Percentiles rank a stretch among this genome's conserved stretches.
Evolutionary conservation across 2,888 invertebrate genomes (phyloP).

Genomic region (Acheta domesticus): DNA sequence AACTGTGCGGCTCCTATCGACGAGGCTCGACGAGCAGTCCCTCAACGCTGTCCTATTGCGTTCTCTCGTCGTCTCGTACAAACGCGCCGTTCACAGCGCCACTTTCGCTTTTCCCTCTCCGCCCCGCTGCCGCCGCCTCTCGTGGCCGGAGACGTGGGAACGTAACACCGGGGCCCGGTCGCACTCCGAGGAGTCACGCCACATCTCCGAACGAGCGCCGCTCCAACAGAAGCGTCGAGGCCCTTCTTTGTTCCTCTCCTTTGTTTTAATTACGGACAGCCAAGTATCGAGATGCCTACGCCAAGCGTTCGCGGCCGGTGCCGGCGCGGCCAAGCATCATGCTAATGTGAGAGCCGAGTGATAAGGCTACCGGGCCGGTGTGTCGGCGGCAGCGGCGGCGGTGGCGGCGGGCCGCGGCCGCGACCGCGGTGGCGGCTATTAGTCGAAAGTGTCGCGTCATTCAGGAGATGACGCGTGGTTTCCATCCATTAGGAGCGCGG

Average conservation of each 20-base stretch:
- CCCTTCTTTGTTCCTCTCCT: background rate
- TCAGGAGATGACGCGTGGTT: background rate
- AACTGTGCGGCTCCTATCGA: too few relatives aligned
- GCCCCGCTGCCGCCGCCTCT: background rate
- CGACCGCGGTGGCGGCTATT: conserved; percentile 1
- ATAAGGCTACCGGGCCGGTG: background rate
- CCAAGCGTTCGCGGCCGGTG: too few relatives aligned
- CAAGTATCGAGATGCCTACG: too few relatives aligned
- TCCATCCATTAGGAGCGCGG: background rate
- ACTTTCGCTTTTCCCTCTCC: too few relatives aligned
- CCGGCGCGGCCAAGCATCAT: background rate
- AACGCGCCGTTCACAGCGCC: too few relatives aligned
- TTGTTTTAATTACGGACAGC: background rate
- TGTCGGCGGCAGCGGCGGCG: background rate
- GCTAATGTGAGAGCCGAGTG: background rate
- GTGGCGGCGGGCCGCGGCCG: background rate
- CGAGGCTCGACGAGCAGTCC: too few relatives aligned
- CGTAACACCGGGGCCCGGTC: background rate
- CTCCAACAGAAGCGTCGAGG: background rate
- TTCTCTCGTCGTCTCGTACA: too few relatives aligned
- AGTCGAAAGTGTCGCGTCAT: conserved; percentile 5
- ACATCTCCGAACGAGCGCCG: background rate
- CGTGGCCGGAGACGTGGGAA: background rate
- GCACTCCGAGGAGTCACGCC: background rate
- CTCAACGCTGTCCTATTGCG: too few relatives aligned